A percentile compares a stretch with the other conserved stretches of the same genome.
Conservation (phyloP, 2,797 vertebrate genomes). For the Typhlichthys subterraneus region DNA sequence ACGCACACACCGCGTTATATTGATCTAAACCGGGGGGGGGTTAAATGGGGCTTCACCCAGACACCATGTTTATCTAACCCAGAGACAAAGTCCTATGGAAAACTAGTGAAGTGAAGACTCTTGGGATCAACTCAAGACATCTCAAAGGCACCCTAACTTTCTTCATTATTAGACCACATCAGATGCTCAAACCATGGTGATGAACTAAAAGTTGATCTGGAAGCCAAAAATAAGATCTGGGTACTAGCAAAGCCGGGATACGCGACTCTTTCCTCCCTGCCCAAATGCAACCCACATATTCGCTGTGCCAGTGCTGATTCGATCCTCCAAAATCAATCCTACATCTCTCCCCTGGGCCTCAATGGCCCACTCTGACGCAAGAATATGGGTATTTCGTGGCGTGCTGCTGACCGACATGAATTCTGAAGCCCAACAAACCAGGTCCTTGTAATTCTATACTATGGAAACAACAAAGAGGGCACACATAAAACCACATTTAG, state of each 20-base stretch:
- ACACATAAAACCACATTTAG: too few species aligned
- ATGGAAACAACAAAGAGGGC: too few species aligned
- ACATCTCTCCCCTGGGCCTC: slow-evolving; percentile 60
- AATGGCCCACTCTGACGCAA: slow-evolving; percentile 60
- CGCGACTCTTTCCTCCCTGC: slow-evolving; percentile 31
- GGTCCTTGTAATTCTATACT: slow-evolving; percentile 14
- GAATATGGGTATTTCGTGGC: slow-evolving; percentile 64
- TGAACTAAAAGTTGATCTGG: slow-evolving; percentile 32
- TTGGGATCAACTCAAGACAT: slow-evolving; percentile 46
- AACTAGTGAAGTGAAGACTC: slow-evolving; percentile 56
- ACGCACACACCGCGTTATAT: slow-evolving; percentile 55
- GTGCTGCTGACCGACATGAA: slow-evolving; percentile 61
- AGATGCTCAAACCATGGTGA: slow-evolving; percentile 35
- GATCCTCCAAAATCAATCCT: slow-evolving; percentile 69
- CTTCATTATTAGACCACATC: slow-evolving; percentile 54
- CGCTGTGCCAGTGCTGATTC: slow-evolving; percentile 59
- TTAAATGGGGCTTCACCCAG: slow-evolving; percentile 25
- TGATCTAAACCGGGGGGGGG: slow-evolving; percentile 67
- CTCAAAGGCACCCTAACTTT: slow-evolving; percentile 39
- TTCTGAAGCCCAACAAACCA: slow-evolving; percentile 47
- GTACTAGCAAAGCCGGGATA: slow-evolving; percentile 30
- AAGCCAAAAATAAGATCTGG: slow-evolving; percentile 11
- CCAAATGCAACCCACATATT: slow-evolving; percentile 45
- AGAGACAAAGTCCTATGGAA: slow-evolving; percentile 58
- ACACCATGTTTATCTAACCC: slow-evolving; percentile 56